These are phyloP conservation scores for Brachyistius frenatus DNA, from an alignment of 2,113 vertebrate species.

Conservation along the genomic window DNA sequence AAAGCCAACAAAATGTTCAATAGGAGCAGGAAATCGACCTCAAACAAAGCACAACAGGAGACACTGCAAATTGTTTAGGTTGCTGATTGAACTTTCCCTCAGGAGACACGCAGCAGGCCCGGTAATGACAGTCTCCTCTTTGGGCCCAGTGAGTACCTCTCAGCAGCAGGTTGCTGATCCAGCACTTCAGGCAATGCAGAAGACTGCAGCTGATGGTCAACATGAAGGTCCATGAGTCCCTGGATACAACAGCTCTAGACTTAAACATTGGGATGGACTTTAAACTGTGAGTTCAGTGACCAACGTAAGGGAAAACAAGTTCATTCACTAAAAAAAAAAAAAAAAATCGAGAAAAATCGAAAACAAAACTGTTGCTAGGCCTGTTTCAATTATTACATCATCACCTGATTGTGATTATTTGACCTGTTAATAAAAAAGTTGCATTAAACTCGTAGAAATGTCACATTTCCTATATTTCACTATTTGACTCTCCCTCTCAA, in stretches of 20 bases:
- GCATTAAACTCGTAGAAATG: too few species aligned
- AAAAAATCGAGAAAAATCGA: too few species aligned
- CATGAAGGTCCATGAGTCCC: background rate
- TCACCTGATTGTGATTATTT: too few species aligned
- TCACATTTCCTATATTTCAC: too few species aligned
- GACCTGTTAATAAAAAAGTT: too few species aligned
- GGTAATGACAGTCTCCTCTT: background rate
- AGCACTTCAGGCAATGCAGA: constrained; percentile 17
- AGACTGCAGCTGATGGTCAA: constrained; percentile 18
- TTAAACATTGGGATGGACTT: background rate
- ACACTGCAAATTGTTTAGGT: background rate
- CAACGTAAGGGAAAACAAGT: too few species aligned
- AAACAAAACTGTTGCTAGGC: too few species aligned
- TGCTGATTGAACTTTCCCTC: constrained; percentile 2
- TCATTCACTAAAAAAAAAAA: too few species aligned
- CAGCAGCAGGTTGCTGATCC: constrained; percentile 24
- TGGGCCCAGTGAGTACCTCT: constrained; percentile 18
- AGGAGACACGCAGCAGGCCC: background rate
- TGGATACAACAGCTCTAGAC: background rate
- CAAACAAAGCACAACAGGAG: constrained; percentile 5
- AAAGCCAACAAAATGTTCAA: constrained; percentile 27
- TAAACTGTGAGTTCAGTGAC: background rate
- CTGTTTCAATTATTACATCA: too few species aligned
- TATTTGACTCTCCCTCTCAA: too few species aligned
- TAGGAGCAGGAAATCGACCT: background rate